These are phyloP conservation scores for Drosophila jambulina DNA, from an alignment of 1,140 invertebrate genomes.

Conservation along the genomic window DNA sequence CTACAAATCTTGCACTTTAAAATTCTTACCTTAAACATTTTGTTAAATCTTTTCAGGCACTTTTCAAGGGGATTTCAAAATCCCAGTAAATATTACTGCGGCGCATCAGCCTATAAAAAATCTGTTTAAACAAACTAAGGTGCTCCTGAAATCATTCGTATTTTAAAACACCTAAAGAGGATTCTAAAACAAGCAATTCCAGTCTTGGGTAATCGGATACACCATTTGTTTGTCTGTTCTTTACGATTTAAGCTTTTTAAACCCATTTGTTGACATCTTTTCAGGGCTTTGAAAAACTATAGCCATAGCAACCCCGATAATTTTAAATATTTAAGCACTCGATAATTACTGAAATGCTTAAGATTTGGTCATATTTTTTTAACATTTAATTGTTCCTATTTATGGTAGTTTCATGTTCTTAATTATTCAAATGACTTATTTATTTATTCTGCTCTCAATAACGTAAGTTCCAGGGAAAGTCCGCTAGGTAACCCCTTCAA, in stretches of 20 bases:
- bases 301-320: too few species aligned
- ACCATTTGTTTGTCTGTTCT: too few species aligned
- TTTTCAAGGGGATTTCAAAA: too few species aligned
- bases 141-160: background rate
- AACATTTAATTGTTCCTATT: background rate
- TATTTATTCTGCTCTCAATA: background rate
- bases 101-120: background rate
- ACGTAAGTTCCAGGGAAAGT: too few species aligned
- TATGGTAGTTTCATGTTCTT: too few species aligned
- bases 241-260: too few species aligned
- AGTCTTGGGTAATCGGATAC: too few species aligned
- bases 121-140: background rate
- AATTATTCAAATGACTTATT: background rate
- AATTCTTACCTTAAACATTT: too few species aligned
- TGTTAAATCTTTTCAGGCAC: too few species aligned
- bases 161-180: background rate
- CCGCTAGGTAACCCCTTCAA: background rate
- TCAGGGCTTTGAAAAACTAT: too few species aligned
- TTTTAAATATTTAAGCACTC: background rate
- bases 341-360: background rate
- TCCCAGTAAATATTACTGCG: accelerated
- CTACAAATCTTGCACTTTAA: too few species aligned
- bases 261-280: too few species aligned
- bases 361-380: background rate
- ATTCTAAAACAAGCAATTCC: background rate